Base-by-base conservation (phyloP, 2,797 vertebrate genomes). In the Natrix natrix region DNA sequence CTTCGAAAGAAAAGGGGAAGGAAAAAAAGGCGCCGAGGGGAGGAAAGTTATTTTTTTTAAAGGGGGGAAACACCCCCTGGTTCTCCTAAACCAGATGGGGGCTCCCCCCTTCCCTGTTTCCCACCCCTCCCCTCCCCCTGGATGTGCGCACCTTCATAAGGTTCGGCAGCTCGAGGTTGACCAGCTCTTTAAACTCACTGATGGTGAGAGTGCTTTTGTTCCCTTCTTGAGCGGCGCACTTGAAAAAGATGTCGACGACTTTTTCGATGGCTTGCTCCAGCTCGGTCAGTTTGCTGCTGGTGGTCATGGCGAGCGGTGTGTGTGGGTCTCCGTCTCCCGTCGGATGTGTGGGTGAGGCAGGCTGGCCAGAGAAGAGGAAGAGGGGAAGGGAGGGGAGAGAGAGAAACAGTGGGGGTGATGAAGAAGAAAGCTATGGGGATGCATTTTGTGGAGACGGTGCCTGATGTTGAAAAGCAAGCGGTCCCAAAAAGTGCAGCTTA, bases 181-280 rank as follows among this genome's bases (percentile, higher is more conserved):
- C 97, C 74, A 98, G 93, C 17, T 97, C 97, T 94, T 95, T 96
- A 94, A 98, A 97, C 90, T 97, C 97, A 0, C 5, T 1, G 1
- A 93, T 0, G 0, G 87, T 98, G 93, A 98, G 97, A 0, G 96
- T 96, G 2, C 96, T 96, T 90, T 96, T 97, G 90, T 55, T 95
- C 93, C 97, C 97, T 91, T 97, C 97, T 16, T 26, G 95, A 28
- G 52, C 83, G 0, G 97, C 96, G 0, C 96, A 93, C 52, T 88
- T 83, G 94, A 96, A 94, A 86, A 98, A 98, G 8, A 93, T 87
- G 5, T 66, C 93, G 63, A 98, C 95, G 0, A 98, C 92, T 0
- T 96, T 98, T 90, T 98, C 97, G 0, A 98, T 98, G 93, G 98
- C 97, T 0, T 0, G 0, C 93, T 98, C 98, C 96, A 98, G 93